Evolutionary conservation across 2,797 vertebrate genomes (phyloP), one percentile per base, ranked within the genome.

Genomic region (Sarcoramphus papa): DNA sequence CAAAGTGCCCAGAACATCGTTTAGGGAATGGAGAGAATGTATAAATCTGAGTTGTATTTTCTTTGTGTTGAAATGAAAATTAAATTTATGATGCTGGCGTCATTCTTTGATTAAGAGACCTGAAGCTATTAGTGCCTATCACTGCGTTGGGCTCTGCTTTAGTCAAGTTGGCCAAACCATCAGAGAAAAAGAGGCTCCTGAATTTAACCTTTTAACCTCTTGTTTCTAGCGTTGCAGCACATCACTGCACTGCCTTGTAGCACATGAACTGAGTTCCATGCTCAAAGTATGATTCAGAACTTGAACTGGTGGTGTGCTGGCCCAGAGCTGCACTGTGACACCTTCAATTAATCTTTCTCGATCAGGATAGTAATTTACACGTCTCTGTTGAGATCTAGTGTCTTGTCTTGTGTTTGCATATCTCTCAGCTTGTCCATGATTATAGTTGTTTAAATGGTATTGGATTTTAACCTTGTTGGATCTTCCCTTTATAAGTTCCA

Each of bases 331-430:
- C 85, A 47, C 94, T 96, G 57, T 28, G 85, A 95, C 85, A 95
- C 90, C 94, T 97, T 95, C 96, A 95, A 85, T 97, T 97, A 93
- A 88, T 97, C 94, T 95, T 97, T 95, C 83, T 79, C 91, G 88
- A 95, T 95, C 89, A 97, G 86, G 87, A 78, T 79, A 94, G 90
- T 95, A 96, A 95, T 97, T 97, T 96, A 95, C 92, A 91, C 87
- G 90, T 93, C 94, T 97, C 95, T 96, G 14, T 90, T 97, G 90
- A 96, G 92, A 96, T 95, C 84, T 87, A 68, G 51, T 94, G 92
- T 96, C 93, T 97, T 96, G 68, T 97, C 95, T 93, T 95, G 64
- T 80, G 69, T 95, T 97, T 96, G 65, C 67, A 8, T 95, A 54
- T 96, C 90, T 97, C 92, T 92, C 91, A 96, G 84, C 65, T 97